Evolutionary conservation across 2,888 invertebrate genomes (phyloP).

Genomic region (Caenorhabditis sp.): DNA sequence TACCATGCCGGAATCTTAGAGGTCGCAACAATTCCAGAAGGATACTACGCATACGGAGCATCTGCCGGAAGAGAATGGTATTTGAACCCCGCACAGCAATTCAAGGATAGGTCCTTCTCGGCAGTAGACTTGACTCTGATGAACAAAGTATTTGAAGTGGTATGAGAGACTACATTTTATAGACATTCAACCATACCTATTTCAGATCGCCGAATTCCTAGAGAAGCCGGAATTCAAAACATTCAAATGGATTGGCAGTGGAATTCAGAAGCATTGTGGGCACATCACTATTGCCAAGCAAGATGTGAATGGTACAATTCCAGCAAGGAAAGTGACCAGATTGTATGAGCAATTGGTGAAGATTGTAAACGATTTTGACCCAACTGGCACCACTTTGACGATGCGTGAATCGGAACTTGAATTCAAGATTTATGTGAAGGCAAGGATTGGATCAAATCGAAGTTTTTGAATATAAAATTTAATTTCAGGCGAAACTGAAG

Average conservation of each 20-base stretch:
- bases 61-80: constrained; percentile 81
- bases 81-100: constrained; percentile 77
- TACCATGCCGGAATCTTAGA: constrained; percentile 78
- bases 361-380: constrained; percentile 77
- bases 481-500: constrained; percentile 69
- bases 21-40: constrained; percentile 79
- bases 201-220: constrained; percentile 75
- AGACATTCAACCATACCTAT: neutral
- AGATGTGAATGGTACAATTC: constrained; percentile 74
- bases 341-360: constrained; percentile 44
- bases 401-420: constrained; percentile 77
- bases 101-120: constrained; percentile 76
- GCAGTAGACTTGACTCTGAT: constrained; percentile 71
- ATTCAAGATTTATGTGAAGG: constrained; percentile 79
- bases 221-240: constrained; percentile 73
- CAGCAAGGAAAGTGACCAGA: constrained; percentile 42
- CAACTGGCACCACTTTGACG: constrained; percentile 71
- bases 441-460: neutral
- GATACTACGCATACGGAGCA: constrained; percentile 79
- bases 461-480: neutral
- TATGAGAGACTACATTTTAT: constrained; percentile 15
- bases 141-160: constrained; percentile 75
- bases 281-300: constrained; percentile 80
- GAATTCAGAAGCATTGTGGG: constrained; percentile 80
- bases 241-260: constrained; percentile 80